Evolutionary conservation across 2,888 invertebrate genomes (phyloP).

Genomic region (Chouioia cunea): DNA sequence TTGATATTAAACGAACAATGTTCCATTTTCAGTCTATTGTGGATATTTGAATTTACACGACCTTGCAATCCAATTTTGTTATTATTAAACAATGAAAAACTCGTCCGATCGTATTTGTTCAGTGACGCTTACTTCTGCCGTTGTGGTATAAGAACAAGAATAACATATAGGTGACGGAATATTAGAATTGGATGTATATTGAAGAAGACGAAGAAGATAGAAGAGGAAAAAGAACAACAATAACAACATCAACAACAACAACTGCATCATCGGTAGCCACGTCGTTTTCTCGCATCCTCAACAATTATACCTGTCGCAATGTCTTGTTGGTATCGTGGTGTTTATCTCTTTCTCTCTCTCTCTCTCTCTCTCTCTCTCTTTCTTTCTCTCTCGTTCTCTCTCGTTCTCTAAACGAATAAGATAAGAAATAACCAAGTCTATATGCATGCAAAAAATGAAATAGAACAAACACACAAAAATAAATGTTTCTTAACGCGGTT

Average conservation of each 20-base stretch:
- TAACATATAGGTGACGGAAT: slow-evolving; percentile 6
- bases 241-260: slow-evolving; percentile 28
- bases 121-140: slow-evolving; percentile 22
- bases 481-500: neutral
- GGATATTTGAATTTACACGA: too few species aligned
- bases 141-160: slow-evolving; percentile 19
- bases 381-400: neutral
- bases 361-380: neutral
- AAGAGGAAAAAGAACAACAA: slow-evolving; percentile 1
- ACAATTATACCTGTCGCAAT: neutral
- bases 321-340: neutral
- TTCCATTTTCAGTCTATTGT: too few species aligned
- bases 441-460: neutral
- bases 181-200: too few species aligned
- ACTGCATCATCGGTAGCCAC: slow-evolving; percentile 6
- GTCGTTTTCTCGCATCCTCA: slow-evolving; percentile 35
- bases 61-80: too few species aligned
- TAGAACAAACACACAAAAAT: neutral
- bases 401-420: neutral
- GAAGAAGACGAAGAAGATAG: neutral
- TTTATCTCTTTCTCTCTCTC: neutral
- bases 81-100: too few species aligned
- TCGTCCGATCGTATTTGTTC: neutral
- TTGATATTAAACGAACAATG: too few species aligned
- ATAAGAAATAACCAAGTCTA: neutral